Evolutionary conservation across 2,888 invertebrate species (phyloP).

Genomic region (Trissolcus brochymenae): DNA sequence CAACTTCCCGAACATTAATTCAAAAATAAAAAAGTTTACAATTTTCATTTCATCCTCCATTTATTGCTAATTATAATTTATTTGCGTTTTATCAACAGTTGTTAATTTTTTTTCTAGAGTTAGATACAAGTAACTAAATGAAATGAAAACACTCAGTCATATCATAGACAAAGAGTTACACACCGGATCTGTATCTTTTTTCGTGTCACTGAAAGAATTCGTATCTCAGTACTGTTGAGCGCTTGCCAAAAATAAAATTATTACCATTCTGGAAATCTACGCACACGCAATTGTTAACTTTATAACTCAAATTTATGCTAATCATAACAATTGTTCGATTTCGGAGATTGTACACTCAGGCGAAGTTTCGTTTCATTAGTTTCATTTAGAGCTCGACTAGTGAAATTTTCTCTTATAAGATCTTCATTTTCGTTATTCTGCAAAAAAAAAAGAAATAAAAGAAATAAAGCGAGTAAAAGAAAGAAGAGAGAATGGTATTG

Average conservation of each 20-base stretch:
- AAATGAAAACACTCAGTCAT: conserved; percentile 46
- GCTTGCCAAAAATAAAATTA: conserved; percentile 51
- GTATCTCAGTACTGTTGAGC: conserved; percentile 48
- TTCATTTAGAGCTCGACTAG: background rate
- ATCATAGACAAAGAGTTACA: conserved; percentile 48
- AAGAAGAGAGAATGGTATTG: conserved; percentile 12
- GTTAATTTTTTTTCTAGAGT: background rate
- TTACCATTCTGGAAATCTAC: conserved; percentile 40
- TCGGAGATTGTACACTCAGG: conserved; percentile 30
- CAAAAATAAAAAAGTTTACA: background rate
- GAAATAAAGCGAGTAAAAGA: background rate
- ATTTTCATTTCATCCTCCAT: background rate
- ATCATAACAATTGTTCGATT: conserved; percentile 52
- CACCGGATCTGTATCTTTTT: conserved; percentile 47
- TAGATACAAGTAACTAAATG: conserved; percentile 10
- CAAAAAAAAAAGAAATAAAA: background rate
- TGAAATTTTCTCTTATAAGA: too few species aligned
- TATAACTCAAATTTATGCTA: conserved; percentile 53
- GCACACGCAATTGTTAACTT: conserved; percentile 49
- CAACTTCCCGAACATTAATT: background rate
- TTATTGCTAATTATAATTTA: background rate
- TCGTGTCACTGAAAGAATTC: conserved; percentile 51
- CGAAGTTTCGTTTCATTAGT: background rate
- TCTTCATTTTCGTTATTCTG: background rate
- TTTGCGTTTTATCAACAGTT: background rate